Evolutionary conservation across 1,140 invertebrate genomes (phyloP).

Genomic region (Drosophila kurseongensis): DNA sequence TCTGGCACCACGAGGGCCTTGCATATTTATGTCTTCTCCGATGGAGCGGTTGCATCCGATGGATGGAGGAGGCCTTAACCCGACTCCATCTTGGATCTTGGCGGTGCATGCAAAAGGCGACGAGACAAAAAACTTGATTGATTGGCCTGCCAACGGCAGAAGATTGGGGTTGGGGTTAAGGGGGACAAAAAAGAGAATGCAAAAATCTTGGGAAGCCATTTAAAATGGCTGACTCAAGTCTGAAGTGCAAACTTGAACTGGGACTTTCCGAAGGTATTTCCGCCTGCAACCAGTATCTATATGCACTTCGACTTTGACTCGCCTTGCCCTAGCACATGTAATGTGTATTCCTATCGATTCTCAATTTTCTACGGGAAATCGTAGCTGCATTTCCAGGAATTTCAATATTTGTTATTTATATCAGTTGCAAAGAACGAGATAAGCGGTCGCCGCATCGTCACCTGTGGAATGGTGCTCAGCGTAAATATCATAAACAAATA

Average conservation of each 20-base stretch:
- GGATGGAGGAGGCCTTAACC: conserved; percentile 10
- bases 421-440: conserved; percentile 31
- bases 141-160: conserved; percentile 37
- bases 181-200: conserved; percentile 24
- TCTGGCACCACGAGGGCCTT: conserved; percentile 42
- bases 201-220: conserved; percentile 19
- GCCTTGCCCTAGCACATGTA: conserved; percentile 17
- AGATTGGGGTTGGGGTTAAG: neutral
- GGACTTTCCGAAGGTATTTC: conserved; percentile 16
- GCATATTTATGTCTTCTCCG: conserved; percentile 42
- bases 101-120: conserved; percentile 47
- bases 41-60: conserved; percentile 8
- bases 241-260: neutral
- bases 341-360: conserved; percentile 26
- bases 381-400: conserved; percentile 32
- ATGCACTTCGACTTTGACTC: conserved; percentile 33
- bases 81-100: conserved; percentile 37
- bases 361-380: conserved; percentile 25
- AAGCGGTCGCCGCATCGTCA: conserved; percentile 34
- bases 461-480: conserved; percentile 41
- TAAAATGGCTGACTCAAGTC: conserved; percentile 28
- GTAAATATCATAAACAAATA: conserved; percentile 53
- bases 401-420: conserved; percentile 55
- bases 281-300: conserved; percentile 16
- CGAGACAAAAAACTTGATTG: conserved; percentile 46